Evolutionary conservation across 2,888 invertebrate genomes (phyloP).

Genomic region (Netelia inedita): DNA sequence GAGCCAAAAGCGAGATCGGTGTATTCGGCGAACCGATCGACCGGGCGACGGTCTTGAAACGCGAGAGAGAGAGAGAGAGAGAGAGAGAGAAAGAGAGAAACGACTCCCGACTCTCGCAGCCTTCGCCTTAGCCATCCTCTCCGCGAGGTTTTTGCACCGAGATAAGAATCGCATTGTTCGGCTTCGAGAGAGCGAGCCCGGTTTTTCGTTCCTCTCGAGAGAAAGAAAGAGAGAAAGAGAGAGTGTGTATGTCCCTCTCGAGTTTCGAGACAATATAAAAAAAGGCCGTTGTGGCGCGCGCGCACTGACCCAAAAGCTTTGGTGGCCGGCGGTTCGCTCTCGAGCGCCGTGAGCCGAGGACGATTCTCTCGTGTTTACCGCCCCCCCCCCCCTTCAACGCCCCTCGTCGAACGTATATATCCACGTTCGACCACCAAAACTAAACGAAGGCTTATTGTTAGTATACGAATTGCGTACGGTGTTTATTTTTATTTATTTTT

Average conservation of each 20-base stretch:
- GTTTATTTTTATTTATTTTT: too few species aligned
- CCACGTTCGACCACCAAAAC: too few species aligned
- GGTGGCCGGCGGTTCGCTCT: conserved; percentile 7
- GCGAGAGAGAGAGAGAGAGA: conserved; percentile 12
- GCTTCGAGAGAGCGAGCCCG: conserved; percentile 53
- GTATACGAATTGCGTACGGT: neutral
- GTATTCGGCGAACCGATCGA: conserved; percentile 66
- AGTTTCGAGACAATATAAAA: conserved; percentile 61
- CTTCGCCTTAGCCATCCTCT: conserved; percentile 12
- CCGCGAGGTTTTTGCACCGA: conserved; percentile 58
- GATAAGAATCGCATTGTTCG: conserved; percentile 69
- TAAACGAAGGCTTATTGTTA: too few species aligned
- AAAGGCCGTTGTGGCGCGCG: conserved; percentile 29
- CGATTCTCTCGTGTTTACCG: neutral
- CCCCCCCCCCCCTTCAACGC: too few species aligned
- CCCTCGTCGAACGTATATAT: too few species aligned
- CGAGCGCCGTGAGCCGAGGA: neutral
- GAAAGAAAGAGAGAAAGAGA: conserved; percentile 7
- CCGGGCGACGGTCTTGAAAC: conserved; percentile 1
- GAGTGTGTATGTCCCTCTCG: conserved; percentile 43
- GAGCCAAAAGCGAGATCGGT: neutral
- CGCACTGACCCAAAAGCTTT: conserved; percentile 37
- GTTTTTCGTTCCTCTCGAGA: conserved; percentile 44
- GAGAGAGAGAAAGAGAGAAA: conserved; percentile 1
- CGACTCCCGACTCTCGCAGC: neutral